Base-by-base conservation (phyloP, 2,113 vertebrate genomes). In the Fulmarus glacialis region DNA sequence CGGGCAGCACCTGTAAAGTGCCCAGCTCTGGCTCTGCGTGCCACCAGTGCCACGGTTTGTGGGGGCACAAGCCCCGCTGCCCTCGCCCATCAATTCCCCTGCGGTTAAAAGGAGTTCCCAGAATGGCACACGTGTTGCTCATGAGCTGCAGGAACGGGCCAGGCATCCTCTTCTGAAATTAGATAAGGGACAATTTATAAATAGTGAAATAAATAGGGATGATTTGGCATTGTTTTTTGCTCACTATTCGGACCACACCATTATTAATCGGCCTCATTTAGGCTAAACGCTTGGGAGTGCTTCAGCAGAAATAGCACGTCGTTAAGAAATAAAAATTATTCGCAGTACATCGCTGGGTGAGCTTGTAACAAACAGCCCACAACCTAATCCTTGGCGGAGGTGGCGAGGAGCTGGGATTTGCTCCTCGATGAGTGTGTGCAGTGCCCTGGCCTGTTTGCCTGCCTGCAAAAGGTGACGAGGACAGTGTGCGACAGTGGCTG, bases 341-440 rank as follows among this genome's bases (percentile, higher is more conserved):
- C 0, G 0, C 52, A 8, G 1, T 14, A 20, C 42, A 17, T 0
- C 1, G 0, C 43, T 12, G 72, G 56, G 50, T 1, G 14, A 94
- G 64, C 72, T 80, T 2, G 3, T 64, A 40, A 36, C 0, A 3
- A 89, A 12, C 72, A 74, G 43, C 77, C 75, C 67, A 24, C 6
- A 1, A n/a, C 18, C 21, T 68, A 12, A 77, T 48, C 77, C 83
- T 6, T 3, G 32, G 62, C 10, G 66, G 79, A 88, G 90, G 90
- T 72, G 85, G 56, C 2, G 1, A 59, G 73, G 81, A 78, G 30
- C 85, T 74, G 68, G 53, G 78, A 16, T 79, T 47, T 38, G 52
- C 90, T 79, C 29, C 47, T 78, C 1, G 1, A 4, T 24, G 60
- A 85, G 70, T 0, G 0, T 5, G 32, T 40, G 71, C 66, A 11